Percentiles rank a stretch among this genome's conserved stretches.
Evolutionary conservation across 2,113 vertebrate genomes (phyloP).

Genomic region (Stegastes partitus): DNA sequence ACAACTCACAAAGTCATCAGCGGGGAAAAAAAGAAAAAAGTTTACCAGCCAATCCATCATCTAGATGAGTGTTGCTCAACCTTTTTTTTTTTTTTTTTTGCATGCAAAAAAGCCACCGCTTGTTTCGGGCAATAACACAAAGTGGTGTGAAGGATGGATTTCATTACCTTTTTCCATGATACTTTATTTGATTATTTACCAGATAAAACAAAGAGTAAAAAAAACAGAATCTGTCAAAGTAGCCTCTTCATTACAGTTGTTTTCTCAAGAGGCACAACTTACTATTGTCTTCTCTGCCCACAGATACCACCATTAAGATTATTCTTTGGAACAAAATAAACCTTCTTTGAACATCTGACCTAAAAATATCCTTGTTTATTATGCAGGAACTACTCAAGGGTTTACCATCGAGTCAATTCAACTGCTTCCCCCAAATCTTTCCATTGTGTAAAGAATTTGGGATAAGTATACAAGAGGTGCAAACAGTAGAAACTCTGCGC

Average conservation of each 20-base stretch:
- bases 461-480: background rate
- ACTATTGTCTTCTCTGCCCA: background rate
- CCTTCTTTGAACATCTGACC: background rate
- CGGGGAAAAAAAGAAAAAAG: conserved; percentile 29
- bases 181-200: background rate
- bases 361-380: too few species aligned
- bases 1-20: conserved; percentile 58
- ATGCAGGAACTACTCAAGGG: too few species aligned
- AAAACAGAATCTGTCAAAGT: too few species aligned
- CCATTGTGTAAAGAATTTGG: background rate
- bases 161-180: conserved; percentile 1
- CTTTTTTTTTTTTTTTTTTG: too few species aligned
- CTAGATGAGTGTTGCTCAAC: conserved; percentile 35
- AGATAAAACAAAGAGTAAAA: too few species aligned
- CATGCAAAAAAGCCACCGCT: background rate
- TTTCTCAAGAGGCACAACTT: background rate
- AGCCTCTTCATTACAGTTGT: background rate
- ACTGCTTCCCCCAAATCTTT: too few species aligned
- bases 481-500: background rate
- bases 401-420: too few species aligned
- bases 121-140: conserved; percentile 20
- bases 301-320: conserved; percentile 7
- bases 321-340: conserved; percentile 22
- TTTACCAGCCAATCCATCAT: conserved; percentile 65
- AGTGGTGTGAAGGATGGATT: conserved; percentile 23